Conservation (phyloP, 2,113 vertebrate species). For the Genyomyrus donnyi region DNA sequence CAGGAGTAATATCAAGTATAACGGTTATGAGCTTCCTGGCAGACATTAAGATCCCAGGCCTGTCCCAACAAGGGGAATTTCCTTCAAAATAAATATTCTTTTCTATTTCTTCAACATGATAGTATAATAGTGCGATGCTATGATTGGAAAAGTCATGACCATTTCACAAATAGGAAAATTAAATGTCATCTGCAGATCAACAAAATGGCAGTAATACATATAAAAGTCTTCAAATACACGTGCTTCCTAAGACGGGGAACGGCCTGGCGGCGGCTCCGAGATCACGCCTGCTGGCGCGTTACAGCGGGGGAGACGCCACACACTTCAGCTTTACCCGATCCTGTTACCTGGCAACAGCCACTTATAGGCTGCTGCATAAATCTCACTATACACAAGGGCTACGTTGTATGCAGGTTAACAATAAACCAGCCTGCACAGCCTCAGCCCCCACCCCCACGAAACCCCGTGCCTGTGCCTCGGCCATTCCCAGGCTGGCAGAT, state of each 20-base stretch:
- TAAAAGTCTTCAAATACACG: neutral
- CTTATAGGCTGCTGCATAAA: conserved; percentile 8
- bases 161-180: neutral
- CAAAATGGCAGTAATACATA: neutral
- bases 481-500: neutral
- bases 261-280: neutral
- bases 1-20: neutral
- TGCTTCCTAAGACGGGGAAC: neutral
- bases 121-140: neutral
- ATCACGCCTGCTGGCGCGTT: neutral
- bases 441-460: neutral
- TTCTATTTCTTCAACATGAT: neutral
- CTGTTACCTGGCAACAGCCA: conserved; percentile 23
- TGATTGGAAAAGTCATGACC: neutral
- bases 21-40: neutral
- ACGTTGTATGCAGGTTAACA: conserved; percentile 11
- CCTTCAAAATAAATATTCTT: neutral
- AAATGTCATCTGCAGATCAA: neutral
- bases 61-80: neutral
- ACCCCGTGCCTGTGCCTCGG: neutral
- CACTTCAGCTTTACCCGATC: conserved; percentile 16
- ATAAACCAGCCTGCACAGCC: neutral
- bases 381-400: conserved; percentile 12
- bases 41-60: neutral
- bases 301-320: neutral